Conservation (phyloP, 2,113 vertebrate species). For the Trematocara stigmaticum region DNA sequence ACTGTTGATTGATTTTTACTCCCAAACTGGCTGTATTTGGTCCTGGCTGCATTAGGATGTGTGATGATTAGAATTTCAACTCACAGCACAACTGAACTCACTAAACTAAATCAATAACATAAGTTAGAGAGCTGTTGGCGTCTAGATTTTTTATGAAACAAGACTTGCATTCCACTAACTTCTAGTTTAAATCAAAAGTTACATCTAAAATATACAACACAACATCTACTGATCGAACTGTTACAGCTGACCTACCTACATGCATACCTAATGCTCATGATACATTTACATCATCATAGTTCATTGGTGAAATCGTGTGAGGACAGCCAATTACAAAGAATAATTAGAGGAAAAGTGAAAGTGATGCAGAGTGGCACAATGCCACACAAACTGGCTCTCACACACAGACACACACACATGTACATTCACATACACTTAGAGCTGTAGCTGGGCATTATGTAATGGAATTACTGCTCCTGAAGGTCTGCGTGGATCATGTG, state of each 20-base stretch:
- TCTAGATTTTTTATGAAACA: background rate
- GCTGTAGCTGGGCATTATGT: slow-evolving; percentile 42
- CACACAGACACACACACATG: background rate
- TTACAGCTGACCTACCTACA: slow-evolving; percentile 8
- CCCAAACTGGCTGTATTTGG: background rate
- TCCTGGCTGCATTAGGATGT: background rate
- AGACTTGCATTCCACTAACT: background rate
- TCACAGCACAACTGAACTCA: background rate
- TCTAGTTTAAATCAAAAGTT: background rate
- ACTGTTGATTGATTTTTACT: background rate
- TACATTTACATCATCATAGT: background rate
- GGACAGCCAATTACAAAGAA: slow-evolving; percentile 22
- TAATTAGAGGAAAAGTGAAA: slow-evolving; percentile 41
- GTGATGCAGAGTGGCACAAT: slow-evolving; percentile 28
- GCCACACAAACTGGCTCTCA: slow-evolving; percentile 11
- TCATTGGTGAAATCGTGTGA: slow-evolving; percentile 20
- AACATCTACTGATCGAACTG: background rate
- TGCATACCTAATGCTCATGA: background rate
- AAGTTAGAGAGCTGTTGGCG: background rate
- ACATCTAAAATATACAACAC: background rate
- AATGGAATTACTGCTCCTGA: slow-evolving; percentile 59
- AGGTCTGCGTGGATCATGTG: slow-evolving; percentile 44
- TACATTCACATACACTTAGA: background rate
- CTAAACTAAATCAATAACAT: background rate
- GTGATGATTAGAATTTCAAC: background rate